Percentiles rank a stretch among this genome's conserved stretches.
Evolutionary conservation across 53 echinoderm and acorn worm species (phyloP).

Genomic region (Temnopleurus reevesii): DNA sequence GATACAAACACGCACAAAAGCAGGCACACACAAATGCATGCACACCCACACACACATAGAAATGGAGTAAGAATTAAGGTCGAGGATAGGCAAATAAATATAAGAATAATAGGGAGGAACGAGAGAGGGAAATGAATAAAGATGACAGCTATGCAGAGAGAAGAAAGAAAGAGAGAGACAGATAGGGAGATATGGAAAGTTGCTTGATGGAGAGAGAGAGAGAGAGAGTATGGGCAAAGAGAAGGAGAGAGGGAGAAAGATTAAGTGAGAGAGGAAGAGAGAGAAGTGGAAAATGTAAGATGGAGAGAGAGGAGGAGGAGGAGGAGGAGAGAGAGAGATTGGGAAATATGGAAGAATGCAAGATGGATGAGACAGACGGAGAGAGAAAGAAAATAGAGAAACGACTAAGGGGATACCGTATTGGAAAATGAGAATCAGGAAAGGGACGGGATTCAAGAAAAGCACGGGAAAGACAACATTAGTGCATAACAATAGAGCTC

Average conservation of each 20-base stretch:
- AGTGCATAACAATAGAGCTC: background rate
- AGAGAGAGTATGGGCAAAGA: background rate
- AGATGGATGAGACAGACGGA: background rate
- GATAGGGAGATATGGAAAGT: background rate
- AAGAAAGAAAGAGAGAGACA: background rate
- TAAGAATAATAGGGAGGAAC: too few species aligned
- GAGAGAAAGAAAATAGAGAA: background rate
- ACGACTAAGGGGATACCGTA: background rate
- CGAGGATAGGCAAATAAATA: too few species aligned
- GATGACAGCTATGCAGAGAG: too few species aligned
- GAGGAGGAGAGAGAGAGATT: background rate
- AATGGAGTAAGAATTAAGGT: too few species aligned
- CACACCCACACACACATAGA: too few species aligned
- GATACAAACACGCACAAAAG: too few species aligned
- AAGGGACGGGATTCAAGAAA: background rate
- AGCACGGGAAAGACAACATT: slow-evolving; percentile 29
- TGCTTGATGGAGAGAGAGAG: background rate
- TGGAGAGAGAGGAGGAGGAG: background rate
- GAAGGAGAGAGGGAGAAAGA: background rate
- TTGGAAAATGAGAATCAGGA: background rate
- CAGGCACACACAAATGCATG: too few species aligned
- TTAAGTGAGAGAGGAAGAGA: background rate
- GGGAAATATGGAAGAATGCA: too few species aligned
- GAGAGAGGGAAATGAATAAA: too few species aligned
- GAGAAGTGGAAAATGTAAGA: background rate